Conservation (phyloP, 2,113 vertebrate species). For the Dendrocopos noguchii region DNA sequence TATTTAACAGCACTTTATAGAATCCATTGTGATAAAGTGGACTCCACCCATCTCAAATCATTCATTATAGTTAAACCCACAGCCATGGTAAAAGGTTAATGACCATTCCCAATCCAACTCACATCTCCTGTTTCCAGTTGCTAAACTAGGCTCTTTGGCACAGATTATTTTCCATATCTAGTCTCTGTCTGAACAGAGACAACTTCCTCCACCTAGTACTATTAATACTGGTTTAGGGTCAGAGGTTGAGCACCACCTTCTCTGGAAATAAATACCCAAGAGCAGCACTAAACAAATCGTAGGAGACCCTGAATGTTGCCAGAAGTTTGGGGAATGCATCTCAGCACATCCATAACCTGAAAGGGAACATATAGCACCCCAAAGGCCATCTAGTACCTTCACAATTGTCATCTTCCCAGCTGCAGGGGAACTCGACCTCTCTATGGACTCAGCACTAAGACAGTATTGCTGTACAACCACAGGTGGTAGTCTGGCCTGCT, state of each 20-base stretch:
- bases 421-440: background rate
- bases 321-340: background rate
- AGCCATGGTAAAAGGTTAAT: background rate
- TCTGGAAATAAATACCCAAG: background rate
- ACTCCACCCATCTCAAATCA: background rate
- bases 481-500: background rate
- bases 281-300: accelerated
- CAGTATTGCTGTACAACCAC: accelerated
- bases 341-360: background rate
- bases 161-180: background rate
- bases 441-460: background rate
- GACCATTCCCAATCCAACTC: background rate
- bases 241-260: background rate
- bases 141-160: slow-evolving; percentile 3
- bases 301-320: background rate
- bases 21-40: background rate
- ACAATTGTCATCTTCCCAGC: accelerated
- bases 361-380: background rate
- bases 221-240: background rate
- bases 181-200: background rate
- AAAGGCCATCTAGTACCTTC: background rate
- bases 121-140: background rate
- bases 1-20: background rate
- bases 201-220: background rate
- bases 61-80: background rate